phyloP scores from a whole-genome alignment of 2,888 invertebrate species.

The Laothoe populi region DNA sequence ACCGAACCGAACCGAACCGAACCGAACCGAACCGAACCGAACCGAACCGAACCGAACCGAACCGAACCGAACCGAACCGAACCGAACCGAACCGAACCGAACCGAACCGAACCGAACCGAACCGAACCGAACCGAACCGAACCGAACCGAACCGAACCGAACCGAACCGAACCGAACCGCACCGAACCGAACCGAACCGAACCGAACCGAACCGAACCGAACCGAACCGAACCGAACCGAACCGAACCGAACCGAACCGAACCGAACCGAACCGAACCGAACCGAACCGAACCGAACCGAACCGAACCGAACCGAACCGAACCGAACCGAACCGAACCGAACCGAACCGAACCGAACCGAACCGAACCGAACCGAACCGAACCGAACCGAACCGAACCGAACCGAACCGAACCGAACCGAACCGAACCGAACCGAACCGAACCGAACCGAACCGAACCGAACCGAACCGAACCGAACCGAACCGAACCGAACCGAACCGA shows the following conservation, averaged over 20 bases:
- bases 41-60: no score
- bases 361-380: no score
- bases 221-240: not conserved
- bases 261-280: not conserved
- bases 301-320: not conserved
- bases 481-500: constrained; percentile 41
- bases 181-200: not conserved
- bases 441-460: constrained; percentile 40
- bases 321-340: not conserved
- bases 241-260: not conserved
- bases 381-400: constrained; percentile 34
- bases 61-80: no score
- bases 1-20: no score
- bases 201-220: not conserved
- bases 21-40: no score
- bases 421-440: constrained; percentile 41
- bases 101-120: no score
- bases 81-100: no score
- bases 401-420: constrained; percentile 41
- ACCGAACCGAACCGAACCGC: not conserved
- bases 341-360: no score
- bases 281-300: not conserved
- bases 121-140: not conserved
- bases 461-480: constrained; percentile 39
- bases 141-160: not conserved